Conservation (phyloP, 2,888 invertebrate species). For the Sphaerophoria taeniata region DNA sequence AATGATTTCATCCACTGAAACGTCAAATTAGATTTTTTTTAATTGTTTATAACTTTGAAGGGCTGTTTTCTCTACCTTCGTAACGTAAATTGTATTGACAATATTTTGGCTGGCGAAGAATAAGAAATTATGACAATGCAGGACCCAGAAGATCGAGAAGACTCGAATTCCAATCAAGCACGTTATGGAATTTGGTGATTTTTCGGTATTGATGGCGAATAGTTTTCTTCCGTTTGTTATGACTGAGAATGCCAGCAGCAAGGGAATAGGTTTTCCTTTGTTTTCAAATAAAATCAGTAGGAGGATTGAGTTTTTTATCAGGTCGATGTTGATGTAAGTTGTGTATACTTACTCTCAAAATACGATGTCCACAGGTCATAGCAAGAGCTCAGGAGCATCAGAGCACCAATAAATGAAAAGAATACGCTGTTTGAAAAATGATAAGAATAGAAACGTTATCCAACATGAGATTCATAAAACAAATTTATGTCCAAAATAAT, state of each 20-base stretch:
- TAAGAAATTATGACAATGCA: slow-evolving; percentile 35
- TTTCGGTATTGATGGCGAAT: slow-evolving; percentile 36
- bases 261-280: slow-evolving; percentile 14
- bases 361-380: slow-evolving; percentile 25
- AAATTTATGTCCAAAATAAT: too few species aligned
- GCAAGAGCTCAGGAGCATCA: slow-evolving; percentile 30
- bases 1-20: background rate
- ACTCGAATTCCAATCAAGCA: slow-evolving; percentile 44
- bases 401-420: slow-evolving; percentile 7
- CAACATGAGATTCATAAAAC: too few species aligned
- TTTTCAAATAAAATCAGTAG: background rate
- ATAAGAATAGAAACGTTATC: background rate
- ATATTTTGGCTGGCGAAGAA: background rate
- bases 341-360: slow-evolving; percentile 9
- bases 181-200: slow-evolving; percentile 32
- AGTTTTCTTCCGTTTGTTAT: slow-evolving; percentile 45
- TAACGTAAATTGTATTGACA: background rate
- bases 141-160: slow-evolving; percentile 52
- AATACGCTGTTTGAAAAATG: slow-evolving; percentile 12
- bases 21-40: background rate
- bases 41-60: background rate
- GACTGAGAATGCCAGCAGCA: slow-evolving; percentile 45
- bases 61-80: background rate
- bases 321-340: background rate
- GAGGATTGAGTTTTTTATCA: background rate